Evolutionary conservation across 2,888 invertebrate species (phyloP), one percentile per base, ranked within the genome.

Genomic region (Andrena haemorrhoa): DNA sequence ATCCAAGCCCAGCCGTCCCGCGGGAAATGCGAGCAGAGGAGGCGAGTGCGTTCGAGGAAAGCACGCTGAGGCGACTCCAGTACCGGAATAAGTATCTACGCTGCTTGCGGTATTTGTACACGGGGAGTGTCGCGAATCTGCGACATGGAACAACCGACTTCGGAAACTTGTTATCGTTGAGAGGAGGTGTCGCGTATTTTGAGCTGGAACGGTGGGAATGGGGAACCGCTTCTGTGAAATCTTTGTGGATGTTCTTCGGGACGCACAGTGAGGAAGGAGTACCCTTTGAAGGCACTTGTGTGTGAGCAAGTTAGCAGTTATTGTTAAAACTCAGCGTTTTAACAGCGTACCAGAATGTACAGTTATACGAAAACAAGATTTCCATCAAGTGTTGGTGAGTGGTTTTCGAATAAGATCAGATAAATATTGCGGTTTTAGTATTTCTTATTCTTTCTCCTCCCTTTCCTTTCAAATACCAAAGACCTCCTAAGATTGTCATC

Each of bases 11-110:
- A 16, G 35, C 6, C 35, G 61, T 85, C 86, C 74, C 87, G 8
- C 23, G 86, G 86, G 86, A 86, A 87, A 87, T 85, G 82, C 73
- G 60, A 73, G 26, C n/a, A 29, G 58, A 60, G 60, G 35, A 23
- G 49, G 49, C 75, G 79, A 51, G 70, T 64, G 61, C 35, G 12
- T 63, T 60, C 56, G 53, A 23, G 60, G 70, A 49, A 26, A 64
- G 35, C 60, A 47, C 56, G 77, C 29, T 23, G 23, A 47, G 41
- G 47, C 58, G 65, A 64, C 23, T 70, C 60, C 29, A 56, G 87
- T 61, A 85, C 33, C 61, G 76, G 75, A 75, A 76, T 51, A 82
- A 82, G 74, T 60, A 51, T 79, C 80, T 72, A 20, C 68, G 60
- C 58, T 66, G 47, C 41, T 29, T 16, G 56, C 16, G 35, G 35